phyloP scores from a whole-genome alignment of 2,888 invertebrate species.

The Pemphredon lugubris region DNA sequence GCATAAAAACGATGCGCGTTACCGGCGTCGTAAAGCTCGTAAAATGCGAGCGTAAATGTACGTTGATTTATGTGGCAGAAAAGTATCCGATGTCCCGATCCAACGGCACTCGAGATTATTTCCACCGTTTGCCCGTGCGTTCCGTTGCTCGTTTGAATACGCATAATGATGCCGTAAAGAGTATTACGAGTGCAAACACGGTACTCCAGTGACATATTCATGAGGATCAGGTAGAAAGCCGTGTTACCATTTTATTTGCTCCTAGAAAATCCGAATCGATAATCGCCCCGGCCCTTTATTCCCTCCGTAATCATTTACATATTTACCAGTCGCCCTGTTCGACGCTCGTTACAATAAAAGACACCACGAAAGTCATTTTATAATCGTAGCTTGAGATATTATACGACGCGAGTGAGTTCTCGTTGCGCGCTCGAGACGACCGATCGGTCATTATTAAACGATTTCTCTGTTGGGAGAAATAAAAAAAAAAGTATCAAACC shows the following conservation, averaged over 20 bases:
- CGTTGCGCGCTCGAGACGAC: too few species aligned
- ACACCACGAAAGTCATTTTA: too few species aligned
- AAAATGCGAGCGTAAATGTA: constrained; percentile 32
- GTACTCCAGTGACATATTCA: not conserved
- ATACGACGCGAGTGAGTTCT: too few species aligned
- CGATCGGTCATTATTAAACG: too few species aligned
- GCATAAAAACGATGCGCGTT: not conserved
- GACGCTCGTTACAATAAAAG: too few species aligned
- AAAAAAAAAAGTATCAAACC: too few species aligned
- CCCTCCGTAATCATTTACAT: not conserved
- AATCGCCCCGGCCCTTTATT: constrained; percentile 1
- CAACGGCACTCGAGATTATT: constrained; percentile 17
- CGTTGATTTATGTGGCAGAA: constrained; percentile 35
- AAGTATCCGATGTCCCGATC: constrained; percentile 19
- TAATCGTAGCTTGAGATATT: too few species aligned
- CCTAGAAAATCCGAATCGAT: constrained; percentile 2
- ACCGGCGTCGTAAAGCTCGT: constrained; percentile 16
- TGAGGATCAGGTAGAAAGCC: constrained; percentile 1
- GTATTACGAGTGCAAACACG: not conserved
- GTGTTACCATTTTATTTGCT: constrained; percentile 11
- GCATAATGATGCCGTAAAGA: constrained; percentile 31
- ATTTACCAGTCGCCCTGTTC: too few species aligned
- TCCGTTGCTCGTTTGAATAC: constrained; percentile 6
- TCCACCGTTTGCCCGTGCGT: not conserved
- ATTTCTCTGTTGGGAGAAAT: too few species aligned